These are phyloP conservation scores for Lasioglossum lativentre DNA, from an alignment of 2,888 invertebrate species.

Conservation along the genomic window DNA sequence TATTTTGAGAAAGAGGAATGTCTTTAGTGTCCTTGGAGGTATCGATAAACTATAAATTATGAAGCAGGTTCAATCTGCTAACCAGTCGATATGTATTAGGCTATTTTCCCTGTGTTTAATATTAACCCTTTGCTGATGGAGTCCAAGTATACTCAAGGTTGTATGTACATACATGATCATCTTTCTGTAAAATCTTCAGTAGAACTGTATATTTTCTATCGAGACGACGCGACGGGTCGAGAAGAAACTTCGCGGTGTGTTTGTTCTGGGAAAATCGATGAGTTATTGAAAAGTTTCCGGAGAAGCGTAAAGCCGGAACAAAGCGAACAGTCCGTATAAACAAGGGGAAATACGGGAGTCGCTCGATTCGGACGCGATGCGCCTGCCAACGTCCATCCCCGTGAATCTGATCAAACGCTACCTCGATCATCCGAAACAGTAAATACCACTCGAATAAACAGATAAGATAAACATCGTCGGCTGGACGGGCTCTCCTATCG, in stretches of 20 bases:
- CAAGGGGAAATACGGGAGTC: not conserved
- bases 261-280: not conserved
- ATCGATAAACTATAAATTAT: too few relatives aligned
- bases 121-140: too few relatives aligned
- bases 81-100: too few relatives aligned
- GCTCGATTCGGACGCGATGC: not conserved
- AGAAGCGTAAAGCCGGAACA: not conserved
- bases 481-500: conserved; percentile 45
- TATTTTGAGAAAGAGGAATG: too few relatives aligned
- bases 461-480: conserved; percentile 58
- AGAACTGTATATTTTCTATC: not conserved
- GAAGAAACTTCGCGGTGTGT: not conserved
- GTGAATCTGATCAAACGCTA: conserved; percentile 56
- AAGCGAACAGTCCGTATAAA: not conserved
- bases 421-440: conserved; percentile 55
- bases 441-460: conserved; percentile 57
- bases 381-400: conserved; percentile 29
- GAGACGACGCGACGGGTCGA: not conserved
- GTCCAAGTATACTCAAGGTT: too few relatives aligned
- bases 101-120: too few relatives aligned
- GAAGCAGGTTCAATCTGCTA: too few relatives aligned
- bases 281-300: not conserved
- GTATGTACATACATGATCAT: too few relatives aligned
- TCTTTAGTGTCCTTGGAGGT: too few relatives aligned
- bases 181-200: too few relatives aligned